Percentiles rank a stretch among this genome's conserved stretches.
phyloP scores from a whole-genome alignment of 2,888 invertebrate genomes.

The Drosophila basisetae region DNA sequence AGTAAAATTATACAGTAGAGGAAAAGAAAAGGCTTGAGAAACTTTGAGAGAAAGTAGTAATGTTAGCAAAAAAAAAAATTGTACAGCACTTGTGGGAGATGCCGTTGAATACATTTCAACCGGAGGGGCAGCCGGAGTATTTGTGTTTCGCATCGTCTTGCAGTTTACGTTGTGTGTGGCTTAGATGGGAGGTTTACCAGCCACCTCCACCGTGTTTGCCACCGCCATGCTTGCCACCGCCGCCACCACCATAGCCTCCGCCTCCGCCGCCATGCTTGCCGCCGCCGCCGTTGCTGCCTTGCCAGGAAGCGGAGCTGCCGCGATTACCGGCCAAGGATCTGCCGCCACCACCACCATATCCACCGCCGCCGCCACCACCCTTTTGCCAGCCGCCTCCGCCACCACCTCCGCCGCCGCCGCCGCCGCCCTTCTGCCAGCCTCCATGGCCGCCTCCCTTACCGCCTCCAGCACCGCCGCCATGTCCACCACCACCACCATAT shows the following conservation, averaged over 20 bases:
- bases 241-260: conserved; percentile 40
- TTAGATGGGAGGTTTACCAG: conserved; percentile 44
- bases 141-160: conserved; percentile 38
- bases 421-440: conserved; percentile 33
- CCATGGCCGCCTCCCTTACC: conserved; percentile 38
- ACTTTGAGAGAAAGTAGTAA: conserved; percentile 36
- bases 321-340: conserved; percentile 34
- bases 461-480: conserved; percentile 40
- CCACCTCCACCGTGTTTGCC: conserved; percentile 57
- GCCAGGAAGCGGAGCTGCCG: conserved; percentile 43
- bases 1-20: conserved; percentile 28
- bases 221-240: conserved; percentile 54
- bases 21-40: conserved; percentile 18
- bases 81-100: conserved; percentile 16
- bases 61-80: conserved; percentile 22
- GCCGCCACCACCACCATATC: conserved; percentile 29
- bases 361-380: conserved; percentile 25
- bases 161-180: conserved; percentile 26
- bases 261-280: conserved; percentile 43
- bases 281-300: conserved; percentile 41
- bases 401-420: conserved; percentile 36
- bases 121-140: conserved; percentile 54
- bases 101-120: conserved; percentile 54
- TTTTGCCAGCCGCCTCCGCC: conserved; percentile 35
- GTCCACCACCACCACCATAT: conserved; percentile 32